Evolutionary conservation across 2,797 vertebrate genomes (phyloP).

Genomic region (Amazonetta brasiliensis): DNA sequence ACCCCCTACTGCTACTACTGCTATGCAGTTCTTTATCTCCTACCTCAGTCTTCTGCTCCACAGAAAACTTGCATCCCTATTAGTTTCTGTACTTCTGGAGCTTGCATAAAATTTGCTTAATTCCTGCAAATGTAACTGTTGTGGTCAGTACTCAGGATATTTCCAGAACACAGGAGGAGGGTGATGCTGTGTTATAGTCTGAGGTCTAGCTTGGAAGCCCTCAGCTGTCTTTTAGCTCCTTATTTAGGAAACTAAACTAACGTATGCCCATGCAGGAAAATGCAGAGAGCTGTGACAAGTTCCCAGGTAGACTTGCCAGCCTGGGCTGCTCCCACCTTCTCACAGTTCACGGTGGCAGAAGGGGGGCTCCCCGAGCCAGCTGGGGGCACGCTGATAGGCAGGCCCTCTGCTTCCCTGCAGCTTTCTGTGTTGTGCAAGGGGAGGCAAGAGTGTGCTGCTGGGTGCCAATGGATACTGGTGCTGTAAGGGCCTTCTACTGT

Average conservation of each 20-base stretch:
- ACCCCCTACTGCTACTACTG: not conserved
- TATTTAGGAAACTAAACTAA: not conserved
- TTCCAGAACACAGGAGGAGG: not conserved
- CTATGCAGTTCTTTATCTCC: not conserved
- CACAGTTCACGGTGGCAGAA: not conserved
- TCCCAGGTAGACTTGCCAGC: not conserved
- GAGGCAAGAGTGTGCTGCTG: not conserved
- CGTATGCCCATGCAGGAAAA: not conserved
- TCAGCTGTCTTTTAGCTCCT: not conserved
- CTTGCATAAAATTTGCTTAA: not conserved
- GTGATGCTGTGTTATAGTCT: not conserved
- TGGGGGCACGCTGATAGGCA: fast-evolving
- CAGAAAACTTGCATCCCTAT: not conserved
- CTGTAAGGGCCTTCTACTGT: not conserved
- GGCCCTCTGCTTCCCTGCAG: not conserved
- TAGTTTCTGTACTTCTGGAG: not conserved
- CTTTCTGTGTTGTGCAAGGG: not conserved
- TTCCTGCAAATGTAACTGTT: not conserved
- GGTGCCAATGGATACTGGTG: not conserved
- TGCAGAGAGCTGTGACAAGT: not conserved
- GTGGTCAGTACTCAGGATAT: not conserved
- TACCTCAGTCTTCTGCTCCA: not conserved
- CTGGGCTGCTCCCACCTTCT: fast-evolving
- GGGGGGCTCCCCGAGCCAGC: not conserved
- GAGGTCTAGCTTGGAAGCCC: not conserved